Evolutionary conservation across 2,797 vertebrate genomes (phyloP), one percentile per base, ranked within the genome.

Genomic region (Melanotaenia boesemani): DNA sequence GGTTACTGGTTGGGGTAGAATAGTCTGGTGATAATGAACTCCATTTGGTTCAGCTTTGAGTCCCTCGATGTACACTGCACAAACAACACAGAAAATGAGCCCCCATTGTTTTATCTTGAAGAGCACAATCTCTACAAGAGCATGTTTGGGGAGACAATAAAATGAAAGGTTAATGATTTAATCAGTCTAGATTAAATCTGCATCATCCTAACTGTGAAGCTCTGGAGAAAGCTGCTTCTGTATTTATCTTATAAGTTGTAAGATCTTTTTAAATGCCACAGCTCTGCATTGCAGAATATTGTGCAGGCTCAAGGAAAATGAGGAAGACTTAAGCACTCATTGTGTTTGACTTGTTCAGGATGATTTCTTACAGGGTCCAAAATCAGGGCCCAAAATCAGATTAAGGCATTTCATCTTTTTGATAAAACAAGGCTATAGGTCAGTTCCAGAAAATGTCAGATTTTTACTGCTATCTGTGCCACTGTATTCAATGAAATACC

Each of bases 1-100:
- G 77, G 81, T 78, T 87, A 86, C 86, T 80, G 83, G 86, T 88
- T 81, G 81, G 85, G 83, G 79, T 81, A 80, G 83, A 89, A 85
- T 76, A 73, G 85, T 86, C 82, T 83, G 86, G 78, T 84, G 83
- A 82, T 87, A 84, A 89, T 82, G 34, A 85, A 83, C 84, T 89
- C 64, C 32, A 50, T 82, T 79, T 80, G 74, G 79, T 83, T 80
- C 66, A 20, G 70, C 76, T 82, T 83, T 28, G 68, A 79, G 55
- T 66, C 70, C 58, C 56, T 41, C 34, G 5, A 58, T 71, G 69
- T 74, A 59, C 70, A 46, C 59, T 10, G 55, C 48, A 75, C 62
- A 86, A 88, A 81, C 56, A 62, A 68, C 65, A 61, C 61, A 60
- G 65, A 75, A 69, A 67, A 77, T 41, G 22, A 79, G 62, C 48